Evolutionary conservation across 2,113 vertebrate genomes (phyloP).

Genomic region (Ploceus nigricollis): DNA sequence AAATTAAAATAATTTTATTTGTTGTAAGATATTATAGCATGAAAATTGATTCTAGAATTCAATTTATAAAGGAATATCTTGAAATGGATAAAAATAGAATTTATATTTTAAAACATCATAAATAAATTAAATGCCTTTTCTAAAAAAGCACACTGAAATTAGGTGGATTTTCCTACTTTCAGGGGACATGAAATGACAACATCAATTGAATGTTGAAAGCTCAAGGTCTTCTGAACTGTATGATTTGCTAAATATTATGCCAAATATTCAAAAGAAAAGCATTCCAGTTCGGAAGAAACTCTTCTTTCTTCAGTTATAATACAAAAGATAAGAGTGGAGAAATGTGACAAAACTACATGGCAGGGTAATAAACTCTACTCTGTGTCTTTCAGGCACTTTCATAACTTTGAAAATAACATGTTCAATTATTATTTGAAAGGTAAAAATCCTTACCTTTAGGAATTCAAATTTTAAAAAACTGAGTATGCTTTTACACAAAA

Average conservation of each 20-base stretch:
- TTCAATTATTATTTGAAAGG: not conserved
- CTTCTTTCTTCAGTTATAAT: not conserved
- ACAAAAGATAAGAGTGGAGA: not conserved
- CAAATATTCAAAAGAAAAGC: not conserved
- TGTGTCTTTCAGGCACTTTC: slow-evolving; percentile 21
- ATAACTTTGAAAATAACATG: not conserved
- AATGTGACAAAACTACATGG: not conserved
- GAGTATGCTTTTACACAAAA: not conserved
- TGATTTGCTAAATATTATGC: not conserved
- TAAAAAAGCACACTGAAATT: not conserved
- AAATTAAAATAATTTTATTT: slow-evolving; percentile 3
- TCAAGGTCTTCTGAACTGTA: not conserved
- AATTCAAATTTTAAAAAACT: slow-evolving; percentile 7
- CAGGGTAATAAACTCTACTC: slow-evolving; percentile 15
- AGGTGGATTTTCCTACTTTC: not conserved
- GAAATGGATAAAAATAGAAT: not conserved
- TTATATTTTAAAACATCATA: slow-evolving; percentile 23
- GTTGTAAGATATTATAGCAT: not conserved
- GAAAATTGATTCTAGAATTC: slow-evolving; percentile 15
- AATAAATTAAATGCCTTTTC: slow-evolving; percentile 14
- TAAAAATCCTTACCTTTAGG: not conserved
- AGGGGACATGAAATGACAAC: not conserved
- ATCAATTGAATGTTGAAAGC: not conserved
- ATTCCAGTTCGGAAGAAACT: not conserved
- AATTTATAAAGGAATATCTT: not conserved